phyloP scores from a whole-genome alignment of 2,888 invertebrate genomes.

The Euproctis similis region DNA sequence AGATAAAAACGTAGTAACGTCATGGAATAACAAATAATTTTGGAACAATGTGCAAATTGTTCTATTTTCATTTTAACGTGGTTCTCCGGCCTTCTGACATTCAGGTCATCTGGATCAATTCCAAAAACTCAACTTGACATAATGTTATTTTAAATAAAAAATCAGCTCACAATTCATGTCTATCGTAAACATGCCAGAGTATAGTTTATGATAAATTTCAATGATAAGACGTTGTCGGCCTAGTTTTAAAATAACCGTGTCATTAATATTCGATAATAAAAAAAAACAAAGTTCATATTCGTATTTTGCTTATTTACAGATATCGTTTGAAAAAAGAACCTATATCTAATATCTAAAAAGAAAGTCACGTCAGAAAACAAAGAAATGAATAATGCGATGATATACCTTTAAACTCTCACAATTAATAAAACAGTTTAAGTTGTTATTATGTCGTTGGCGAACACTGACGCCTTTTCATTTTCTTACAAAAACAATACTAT shows the following conservation, averaged over 20 bases:
- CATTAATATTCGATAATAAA: too few species aligned
- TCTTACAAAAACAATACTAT: conserved; percentile 35
- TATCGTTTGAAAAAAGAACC: too few species aligned
- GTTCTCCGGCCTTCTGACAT: conserved; percentile 43
- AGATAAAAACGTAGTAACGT: too few species aligned
- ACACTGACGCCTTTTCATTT: conserved; percentile 8
- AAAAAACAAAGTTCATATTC: too few species aligned
- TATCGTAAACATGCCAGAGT: too few species aligned
- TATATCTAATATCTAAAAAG: background rate
- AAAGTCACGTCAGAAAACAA: conserved; percentile 6
- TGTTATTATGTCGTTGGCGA: background rate
- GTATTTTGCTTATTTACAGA: too few species aligned
- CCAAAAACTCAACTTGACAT: conserved; percentile 53
- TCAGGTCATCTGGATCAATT: conserved; percentile 64
- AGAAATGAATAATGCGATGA: conserved; percentile 7
- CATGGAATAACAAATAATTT: too few species aligned
- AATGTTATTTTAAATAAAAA: background rate
- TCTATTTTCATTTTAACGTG: conserved; percentile 38
- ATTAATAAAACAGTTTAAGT: conserved; percentile 1
- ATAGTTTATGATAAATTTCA: too few species aligned
- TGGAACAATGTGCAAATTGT: conserved; percentile 46
- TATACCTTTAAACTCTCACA: conserved; percentile 9
- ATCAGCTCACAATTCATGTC: too few species aligned
- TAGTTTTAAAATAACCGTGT: too few species aligned
- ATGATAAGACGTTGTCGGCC: too few species aligned